Conservation (phyloP, 2,113 vertebrate species). For the Anser brachyrhynchus region DNA sequence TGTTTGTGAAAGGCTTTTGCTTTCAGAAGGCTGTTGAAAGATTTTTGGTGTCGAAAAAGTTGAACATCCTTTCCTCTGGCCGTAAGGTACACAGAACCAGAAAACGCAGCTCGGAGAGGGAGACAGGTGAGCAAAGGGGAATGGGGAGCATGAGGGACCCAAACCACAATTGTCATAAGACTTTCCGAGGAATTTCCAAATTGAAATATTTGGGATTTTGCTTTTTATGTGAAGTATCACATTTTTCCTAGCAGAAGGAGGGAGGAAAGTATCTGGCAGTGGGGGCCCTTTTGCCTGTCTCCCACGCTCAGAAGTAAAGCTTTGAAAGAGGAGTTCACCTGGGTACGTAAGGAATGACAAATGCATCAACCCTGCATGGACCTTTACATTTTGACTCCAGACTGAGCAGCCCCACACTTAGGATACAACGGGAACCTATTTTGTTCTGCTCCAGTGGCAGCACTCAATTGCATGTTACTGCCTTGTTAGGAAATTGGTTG, state of each 20-base stretch:
- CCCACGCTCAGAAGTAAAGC: not conserved
- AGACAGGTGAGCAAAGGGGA: not conserved
- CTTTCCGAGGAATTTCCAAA: not conserved
- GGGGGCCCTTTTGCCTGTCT: not conserved
- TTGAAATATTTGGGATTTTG: not conserved
- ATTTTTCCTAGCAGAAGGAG: not conserved
- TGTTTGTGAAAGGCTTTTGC: not conserved
- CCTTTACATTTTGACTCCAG: not conserved
- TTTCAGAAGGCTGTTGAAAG: not conserved
- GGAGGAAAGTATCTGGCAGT: not conserved
- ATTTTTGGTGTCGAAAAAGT: not conserved
- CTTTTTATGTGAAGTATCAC: not conserved
- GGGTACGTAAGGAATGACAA: not conserved
- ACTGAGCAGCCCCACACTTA: not conserved
- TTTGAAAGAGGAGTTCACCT: not conserved
- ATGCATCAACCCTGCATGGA: not conserved
- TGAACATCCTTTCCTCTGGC: not conserved
- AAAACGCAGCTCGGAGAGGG: not conserved
- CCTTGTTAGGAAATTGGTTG: not conserved
- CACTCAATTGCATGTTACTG: not conserved
- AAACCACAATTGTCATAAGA: not conserved
- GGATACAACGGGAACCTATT: not conserved
- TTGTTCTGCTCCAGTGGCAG: not conserved
- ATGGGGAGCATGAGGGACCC: not conserved
- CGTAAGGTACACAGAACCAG: not conserved